Conservation (phyloP, 2,888 invertebrate genomes). For the Drosophila siamana region DNA sequence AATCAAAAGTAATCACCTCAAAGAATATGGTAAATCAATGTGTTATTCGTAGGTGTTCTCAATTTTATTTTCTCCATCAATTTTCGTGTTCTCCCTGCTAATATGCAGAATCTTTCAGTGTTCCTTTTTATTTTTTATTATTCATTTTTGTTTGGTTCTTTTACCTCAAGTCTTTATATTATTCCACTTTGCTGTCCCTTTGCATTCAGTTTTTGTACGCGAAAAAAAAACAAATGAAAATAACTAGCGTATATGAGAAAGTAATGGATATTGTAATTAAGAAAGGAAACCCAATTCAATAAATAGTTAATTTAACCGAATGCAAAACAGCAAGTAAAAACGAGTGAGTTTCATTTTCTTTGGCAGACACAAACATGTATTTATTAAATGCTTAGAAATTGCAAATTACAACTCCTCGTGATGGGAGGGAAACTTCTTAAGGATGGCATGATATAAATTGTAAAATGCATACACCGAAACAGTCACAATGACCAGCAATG, state of each 20-base stretch:
- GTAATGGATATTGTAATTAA: constrained; percentile 58
- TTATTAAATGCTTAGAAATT: constrained; percentile 44
- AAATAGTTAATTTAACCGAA: constrained; percentile 72
- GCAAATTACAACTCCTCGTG: constrained; percentile 91
- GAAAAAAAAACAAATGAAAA: constrained; percentile 15
- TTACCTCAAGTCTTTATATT: constrained; percentile 33
- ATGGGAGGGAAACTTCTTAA: constrained; percentile 92
- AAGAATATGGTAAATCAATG: constrained; percentile 1
- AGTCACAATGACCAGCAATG: constrained; percentile 91
- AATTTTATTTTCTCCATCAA: constrained; percentile 7
- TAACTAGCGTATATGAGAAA: constrained; percentile 17
- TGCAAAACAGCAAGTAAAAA: constrained; percentile 69
- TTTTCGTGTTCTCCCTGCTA: constrained; percentile 19
- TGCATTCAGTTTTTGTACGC: constrained; percentile 63
- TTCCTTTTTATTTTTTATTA: constrained; percentile 39
- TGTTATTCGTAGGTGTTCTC: constrained; percentile 13
- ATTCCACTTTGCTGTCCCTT: constrained; percentile 60
- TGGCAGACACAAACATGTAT: background rate
- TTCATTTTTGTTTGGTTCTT: constrained; percentile 27
- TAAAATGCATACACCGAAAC: constrained; percentile 95
- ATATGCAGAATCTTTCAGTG: constrained; percentile 18
- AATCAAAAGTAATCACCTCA: constrained; percentile 24
- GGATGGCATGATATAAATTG: constrained; percentile 91
- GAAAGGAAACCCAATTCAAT: constrained; percentile 51
- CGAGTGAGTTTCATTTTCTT: constrained; percentile 12